Base-by-base conservation (phyloP, 2,797 vertebrate genomes). In the Clarias fuscus region DNA sequence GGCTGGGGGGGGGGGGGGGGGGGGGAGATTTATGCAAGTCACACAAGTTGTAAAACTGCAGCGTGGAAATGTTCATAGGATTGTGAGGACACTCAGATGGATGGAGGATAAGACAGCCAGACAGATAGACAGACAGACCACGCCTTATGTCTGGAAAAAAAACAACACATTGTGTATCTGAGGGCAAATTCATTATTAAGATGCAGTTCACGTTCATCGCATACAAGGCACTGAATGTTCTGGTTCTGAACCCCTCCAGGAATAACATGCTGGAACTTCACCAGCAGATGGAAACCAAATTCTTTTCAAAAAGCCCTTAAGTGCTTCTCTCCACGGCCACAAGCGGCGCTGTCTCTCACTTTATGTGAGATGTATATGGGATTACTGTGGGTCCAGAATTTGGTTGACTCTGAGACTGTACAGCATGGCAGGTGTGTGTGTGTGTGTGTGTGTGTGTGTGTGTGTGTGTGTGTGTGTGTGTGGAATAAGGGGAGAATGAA, bases 271-370 rank as follows among this genome's bases (percentile, higher is more conserved):
- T 48, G 48, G 48, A 83, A 87, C 93, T 93, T 77, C 92, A 91
- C 91, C 95, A 94, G 91, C 92, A 95, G 95, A 93, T 95, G 94
- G 94, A 86, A 90, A 91, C 93, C 94, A 88, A 92, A 88, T 87
- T 89, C 91, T 91, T 89, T 81, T 40, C 10, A 5, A 75, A 93
- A 27, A 64, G 40, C 15, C 40, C 11, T 30, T 2, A 4, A 27
- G n/a, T 20, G 24, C 4, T 64, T 81, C 79, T 27, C 62, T 67
- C 62, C 7, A 17, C 37, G 17, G 24, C 61, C 78, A 4, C 37
- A 65, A 3, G 48, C 43, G 83, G 64, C 40, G 65, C 40, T 58
- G 30, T 77, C 83, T 72, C 37, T 5, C 14, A 15, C 18, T 61
- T 78, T 14, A 77, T 33, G 56, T 20, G 20, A 33, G 22, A 7